Percentiles rank a stretch among this genome's conserved stretches.
phyloP scores from a whole-genome alignment of 2,113 vertebrate species.

The Chelonoidis abingdonii region DNA sequence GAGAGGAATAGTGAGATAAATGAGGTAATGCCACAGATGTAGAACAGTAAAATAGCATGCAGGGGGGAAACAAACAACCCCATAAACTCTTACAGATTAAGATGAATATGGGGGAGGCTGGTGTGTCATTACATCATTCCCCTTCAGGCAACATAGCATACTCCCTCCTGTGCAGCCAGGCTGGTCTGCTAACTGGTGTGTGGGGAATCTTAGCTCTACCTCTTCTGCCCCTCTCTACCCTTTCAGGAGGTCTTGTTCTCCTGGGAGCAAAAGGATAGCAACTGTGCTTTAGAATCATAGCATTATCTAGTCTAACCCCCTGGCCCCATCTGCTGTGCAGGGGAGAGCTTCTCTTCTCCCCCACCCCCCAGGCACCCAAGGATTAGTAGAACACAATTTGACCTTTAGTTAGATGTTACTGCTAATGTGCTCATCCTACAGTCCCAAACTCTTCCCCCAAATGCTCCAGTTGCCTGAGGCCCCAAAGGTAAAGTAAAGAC shows the following conservation, averaged over 20 bases:
- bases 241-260: background rate
- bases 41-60: fast-evolving
- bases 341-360: background rate
- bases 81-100: background rate
- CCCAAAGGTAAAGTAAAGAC: background rate
- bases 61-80: background rate
- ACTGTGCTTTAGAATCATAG: background rate
- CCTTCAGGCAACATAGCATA: background rate
- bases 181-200: fast-evolving
- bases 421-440: too few species aligned
- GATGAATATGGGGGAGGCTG: background rate
- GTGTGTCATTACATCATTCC: background rate
- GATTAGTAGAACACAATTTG: too few species aligned
- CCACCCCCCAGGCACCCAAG: background rate
- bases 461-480: background rate
- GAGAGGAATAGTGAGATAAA: background rate
- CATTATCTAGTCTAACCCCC: too few species aligned
- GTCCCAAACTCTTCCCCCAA: background rate
- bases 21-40: background rate
- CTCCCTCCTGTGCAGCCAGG: background rate
- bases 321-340: background rate
- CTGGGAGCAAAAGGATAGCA: background rate
- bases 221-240: background rate
- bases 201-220: fast-evolving
- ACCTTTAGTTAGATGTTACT: too few species aligned